Evolutionary conservation across 30 jellyfish, hydroid and myxozoan species (phyloP).

Genomic region (Turritopsis rubra): DNA sequence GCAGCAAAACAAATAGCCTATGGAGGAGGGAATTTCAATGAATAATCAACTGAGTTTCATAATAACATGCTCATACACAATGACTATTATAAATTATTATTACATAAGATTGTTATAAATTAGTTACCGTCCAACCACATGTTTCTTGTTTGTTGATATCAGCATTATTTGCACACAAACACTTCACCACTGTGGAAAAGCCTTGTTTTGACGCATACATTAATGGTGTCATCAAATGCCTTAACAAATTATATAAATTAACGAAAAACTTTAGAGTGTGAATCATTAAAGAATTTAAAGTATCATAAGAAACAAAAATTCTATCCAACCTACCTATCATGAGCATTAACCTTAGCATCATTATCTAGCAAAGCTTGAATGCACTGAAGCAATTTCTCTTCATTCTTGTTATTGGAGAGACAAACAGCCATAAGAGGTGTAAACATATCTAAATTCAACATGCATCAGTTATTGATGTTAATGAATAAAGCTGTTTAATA

Average conservation of each 20-base stretch:
- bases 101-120: too few species aligned
- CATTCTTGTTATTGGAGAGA: conserved; percentile 29
- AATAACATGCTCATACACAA: too few species aligned
- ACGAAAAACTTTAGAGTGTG: neutral
- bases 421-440: conserved; percentile 88
- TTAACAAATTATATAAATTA: neutral
- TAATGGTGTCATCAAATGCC: conserved; percentile 82
- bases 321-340: conserved; percentile 49
- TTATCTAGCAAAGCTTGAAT: conserved; percentile 40
- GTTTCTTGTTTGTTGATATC: conserved; percentile 52
- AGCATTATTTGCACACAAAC: conserved; percentile 45
- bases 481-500: neutral
- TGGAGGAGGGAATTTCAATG: neutral
- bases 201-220: conserved; percentile 86
- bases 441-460: conserved; percentile 43
- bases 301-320: neutral
- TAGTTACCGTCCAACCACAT: conserved; percentile 88
- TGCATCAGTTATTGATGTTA: too few species aligned
- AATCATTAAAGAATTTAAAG: neutral
- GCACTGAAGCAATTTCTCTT: conserved; percentile 40
- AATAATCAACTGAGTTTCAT: too few species aligned
- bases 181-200: conserved; percentile 37
- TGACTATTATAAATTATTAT: neutral
- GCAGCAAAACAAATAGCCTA: conserved; percentile 88
- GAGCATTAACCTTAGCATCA: conserved; percentile 60